phyloP scores from a whole-genome alignment of 2,113 vertebrate species.

The Grantiella picta region DNA sequence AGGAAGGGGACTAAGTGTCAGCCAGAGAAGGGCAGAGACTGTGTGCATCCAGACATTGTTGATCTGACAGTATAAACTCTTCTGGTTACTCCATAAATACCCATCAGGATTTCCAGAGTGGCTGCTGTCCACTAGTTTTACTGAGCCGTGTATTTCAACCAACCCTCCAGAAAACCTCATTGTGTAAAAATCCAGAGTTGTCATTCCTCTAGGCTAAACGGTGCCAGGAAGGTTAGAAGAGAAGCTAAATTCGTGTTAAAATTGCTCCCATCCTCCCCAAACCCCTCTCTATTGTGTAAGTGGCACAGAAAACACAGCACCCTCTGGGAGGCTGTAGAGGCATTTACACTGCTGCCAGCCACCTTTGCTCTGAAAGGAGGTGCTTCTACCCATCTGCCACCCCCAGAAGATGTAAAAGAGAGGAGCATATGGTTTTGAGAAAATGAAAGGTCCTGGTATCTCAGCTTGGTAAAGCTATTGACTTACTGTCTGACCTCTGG shows the following conservation, averaged over 20 bases:
- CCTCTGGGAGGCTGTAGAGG: not conserved
- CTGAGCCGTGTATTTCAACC: not conserved
- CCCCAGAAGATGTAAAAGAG: not conserved
- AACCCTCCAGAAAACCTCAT: not conserved
- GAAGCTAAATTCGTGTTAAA: not conserved
- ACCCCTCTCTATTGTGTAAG: not conserved
- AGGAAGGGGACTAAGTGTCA: not conserved
- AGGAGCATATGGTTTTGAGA: constrained; percentile 33
- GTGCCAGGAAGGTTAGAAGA: not conserved
- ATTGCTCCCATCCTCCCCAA: not conserved
- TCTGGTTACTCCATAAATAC: not conserved
- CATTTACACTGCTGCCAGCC: not conserved
- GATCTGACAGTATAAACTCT: not conserved
- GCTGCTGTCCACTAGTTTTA: not conserved
- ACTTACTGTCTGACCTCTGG: constrained; percentile 52
- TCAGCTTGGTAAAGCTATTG: constrained; percentile 35
- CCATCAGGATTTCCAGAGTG: not conserved
- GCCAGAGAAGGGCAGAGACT: not conserved
- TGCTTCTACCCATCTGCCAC: constrained; percentile 15
- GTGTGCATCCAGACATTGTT: not conserved
- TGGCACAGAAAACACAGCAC: not conserved
- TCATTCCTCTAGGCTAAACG: not conserved
- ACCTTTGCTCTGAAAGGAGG: not conserved
- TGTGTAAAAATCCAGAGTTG: not conserved
- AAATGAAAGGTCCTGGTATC: constrained; percentile 1